phyloP scores from a whole-genome alignment of 2,888 invertebrate species.

The Gortyna flavago region DNA sequence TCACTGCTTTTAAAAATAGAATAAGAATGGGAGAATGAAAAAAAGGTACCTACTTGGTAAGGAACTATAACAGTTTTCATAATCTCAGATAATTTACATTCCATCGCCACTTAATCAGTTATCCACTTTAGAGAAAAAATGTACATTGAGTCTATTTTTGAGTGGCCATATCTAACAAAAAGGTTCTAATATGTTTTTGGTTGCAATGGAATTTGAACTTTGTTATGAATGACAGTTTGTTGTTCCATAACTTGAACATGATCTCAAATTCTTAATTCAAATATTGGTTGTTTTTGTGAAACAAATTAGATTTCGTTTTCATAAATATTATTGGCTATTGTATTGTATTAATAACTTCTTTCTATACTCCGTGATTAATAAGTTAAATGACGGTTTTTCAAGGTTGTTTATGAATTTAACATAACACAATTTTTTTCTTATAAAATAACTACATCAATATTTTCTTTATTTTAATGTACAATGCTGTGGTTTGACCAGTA shows the following conservation, averaged over 20 bases:
- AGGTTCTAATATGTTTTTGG: not conserved
- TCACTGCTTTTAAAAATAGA: constrained; percentile 45
- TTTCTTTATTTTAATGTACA: not conserved
- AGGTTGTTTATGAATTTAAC: not conserved
- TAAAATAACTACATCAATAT: too few relatives aligned
- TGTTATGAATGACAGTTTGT: not conserved
- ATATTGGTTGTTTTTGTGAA: not conserved
- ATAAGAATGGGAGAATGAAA: not conserved
- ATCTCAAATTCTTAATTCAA: too few relatives aligned
- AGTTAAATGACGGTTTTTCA: not conserved
- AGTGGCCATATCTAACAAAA: not conserved
- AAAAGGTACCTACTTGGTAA: not conserved
- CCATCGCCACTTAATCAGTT: not conserved
- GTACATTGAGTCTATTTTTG: not conserved
- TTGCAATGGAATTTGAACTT: not conserved
- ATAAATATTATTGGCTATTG: not conserved
- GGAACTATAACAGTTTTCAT: not conserved
- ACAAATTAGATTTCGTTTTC: not conserved
- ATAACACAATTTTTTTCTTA: too few relatives aligned
- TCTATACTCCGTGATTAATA: too few relatives aligned
- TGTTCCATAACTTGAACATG: too few relatives aligned
- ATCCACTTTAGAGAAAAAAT: not conserved
- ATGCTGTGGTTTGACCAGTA: not conserved
- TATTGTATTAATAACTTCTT: not conserved
- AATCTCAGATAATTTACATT: not conserved